phyloP scores from a whole-genome alignment of 2,113 vertebrate species.

The Mormoops blainvillei region DNA sequence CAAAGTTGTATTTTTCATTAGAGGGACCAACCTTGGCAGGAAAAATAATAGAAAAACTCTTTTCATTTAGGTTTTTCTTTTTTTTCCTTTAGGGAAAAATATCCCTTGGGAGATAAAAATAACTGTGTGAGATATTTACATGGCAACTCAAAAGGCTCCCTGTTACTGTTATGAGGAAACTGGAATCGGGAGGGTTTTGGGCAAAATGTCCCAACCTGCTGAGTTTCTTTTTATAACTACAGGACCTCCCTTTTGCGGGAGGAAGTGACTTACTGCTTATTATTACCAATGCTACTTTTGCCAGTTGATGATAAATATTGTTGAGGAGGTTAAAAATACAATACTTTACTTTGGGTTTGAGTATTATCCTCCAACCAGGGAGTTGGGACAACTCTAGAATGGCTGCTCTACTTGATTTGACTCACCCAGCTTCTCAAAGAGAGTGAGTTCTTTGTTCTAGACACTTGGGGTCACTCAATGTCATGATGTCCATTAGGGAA shows the following conservation, averaged over 20 bases:
- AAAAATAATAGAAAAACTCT: background rate
- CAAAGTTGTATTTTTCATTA: constrained; percentile 6
- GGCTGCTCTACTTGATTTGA: background rate
- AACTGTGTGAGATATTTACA: background rate
- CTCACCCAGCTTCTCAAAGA: background rate
- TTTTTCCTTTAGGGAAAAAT: background rate
- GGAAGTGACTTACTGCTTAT: background rate
- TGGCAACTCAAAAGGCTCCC: background rate
- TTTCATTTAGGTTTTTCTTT: background rate
- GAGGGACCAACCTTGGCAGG: background rate
- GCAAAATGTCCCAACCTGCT: background rate
- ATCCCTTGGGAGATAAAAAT: constrained; percentile 10
- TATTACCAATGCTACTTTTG: background rate
- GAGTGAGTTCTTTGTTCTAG: background rate
- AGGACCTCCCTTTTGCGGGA: background rate
- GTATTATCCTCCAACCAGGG: background rate
- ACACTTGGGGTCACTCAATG: background rate
- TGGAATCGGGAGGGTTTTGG: background rate
- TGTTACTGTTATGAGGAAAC: background rate
- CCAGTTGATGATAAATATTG: background rate
- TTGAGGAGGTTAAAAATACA: background rate
- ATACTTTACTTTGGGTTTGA: background rate
- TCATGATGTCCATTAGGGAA: background rate
- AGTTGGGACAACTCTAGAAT: background rate
- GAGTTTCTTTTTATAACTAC: background rate